Percentiles rank a stretch among this genome's conserved stretches.
phyloP scores from a whole-genome alignment of 1,140 invertebrate genomes.

The Subanguina moxae region DNA sequence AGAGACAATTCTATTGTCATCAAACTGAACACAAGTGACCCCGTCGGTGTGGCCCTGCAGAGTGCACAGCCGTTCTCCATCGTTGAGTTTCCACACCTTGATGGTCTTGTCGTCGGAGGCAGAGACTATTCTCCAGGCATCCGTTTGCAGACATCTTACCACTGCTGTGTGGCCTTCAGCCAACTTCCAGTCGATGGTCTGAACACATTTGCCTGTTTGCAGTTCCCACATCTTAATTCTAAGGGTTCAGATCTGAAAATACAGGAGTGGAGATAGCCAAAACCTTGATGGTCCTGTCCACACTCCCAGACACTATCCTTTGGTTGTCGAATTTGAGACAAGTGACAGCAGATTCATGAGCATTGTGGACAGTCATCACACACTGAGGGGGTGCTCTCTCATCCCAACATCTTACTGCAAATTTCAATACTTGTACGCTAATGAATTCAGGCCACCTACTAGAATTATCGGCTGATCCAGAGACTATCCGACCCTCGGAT shows the following conservation, averaged over 20 bases:
- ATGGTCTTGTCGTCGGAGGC: conserved; percentile 4
- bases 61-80: conserved; percentile 63
- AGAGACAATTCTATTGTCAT: conserved; percentile 64
- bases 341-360: conserved; percentile 64
- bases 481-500: conserved; percentile 62
- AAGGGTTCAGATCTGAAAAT: too few relatives aligned
- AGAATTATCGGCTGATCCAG: conserved; percentile 64
- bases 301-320: conserved; percentile 62
- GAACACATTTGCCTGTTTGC: conserved; percentile 61
- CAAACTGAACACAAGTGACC: conserved; percentile 64
- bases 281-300: conserved; percentile 64
- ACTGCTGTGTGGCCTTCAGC: conserved; percentile 65
- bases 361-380: conserved; percentile 60
- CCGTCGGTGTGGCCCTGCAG: conserved; percentile 65
- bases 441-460: conserved; percentile 30
- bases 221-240: too few relatives aligned
- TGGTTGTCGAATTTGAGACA: conserved; percentile 63
- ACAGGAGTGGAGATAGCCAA: conserved; percentile 61
- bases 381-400: conserved; percentile 59
- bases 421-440: too few relatives aligned
- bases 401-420: conserved; percentile 64
- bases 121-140: conserved; percentile 59
- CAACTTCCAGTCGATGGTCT: conserved; percentile 65
- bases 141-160: conserved; percentile 64
- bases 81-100: conserved; percentile 63